Percentiles rank a stretch among this genome's conserved stretches.
Evolutionary conservation across 35 echinoderm and acorn worm species (phyloP).

Genomic region (Patiria miniata): DNA sequence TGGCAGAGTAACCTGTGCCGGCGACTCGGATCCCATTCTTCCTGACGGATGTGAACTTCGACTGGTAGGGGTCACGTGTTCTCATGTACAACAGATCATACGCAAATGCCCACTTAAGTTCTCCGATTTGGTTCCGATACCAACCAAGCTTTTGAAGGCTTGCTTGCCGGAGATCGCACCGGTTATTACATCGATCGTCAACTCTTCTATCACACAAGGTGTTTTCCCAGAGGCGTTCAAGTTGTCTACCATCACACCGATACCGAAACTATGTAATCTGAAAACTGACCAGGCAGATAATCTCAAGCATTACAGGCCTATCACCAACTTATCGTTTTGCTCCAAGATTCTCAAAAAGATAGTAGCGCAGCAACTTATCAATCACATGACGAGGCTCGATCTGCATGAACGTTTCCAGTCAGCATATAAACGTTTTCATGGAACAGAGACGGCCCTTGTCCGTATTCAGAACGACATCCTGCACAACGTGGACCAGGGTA

Average conservation of each 20-base stretch:
- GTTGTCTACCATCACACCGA: slow-evolving; percentile 29
- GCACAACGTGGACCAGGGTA: slow-evolving; percentile 38
- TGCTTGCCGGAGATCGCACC: background rate
- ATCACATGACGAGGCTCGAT: slow-evolving; percentile 22
- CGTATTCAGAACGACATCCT: slow-evolving; percentile 68
- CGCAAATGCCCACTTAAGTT: slow-evolving; percentile 50
- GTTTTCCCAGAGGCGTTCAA: slow-evolving; percentile 23
- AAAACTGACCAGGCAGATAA: slow-evolving; percentile 22
- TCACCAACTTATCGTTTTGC: slow-evolving; percentile 50
- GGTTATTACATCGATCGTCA: slow-evolving; percentile 22
- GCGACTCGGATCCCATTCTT: too few species aligned
- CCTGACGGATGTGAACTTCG: too few species aligned
- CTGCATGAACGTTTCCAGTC: slow-evolving; percentile 49
- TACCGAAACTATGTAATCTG: slow-evolving; percentile 39
- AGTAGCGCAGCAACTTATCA: slow-evolving; percentile 21
- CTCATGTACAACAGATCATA: background rate
- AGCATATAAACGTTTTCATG: slow-evolving; percentile 42
- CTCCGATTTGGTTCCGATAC: slow-evolving; percentile 37
- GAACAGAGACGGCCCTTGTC: slow-evolving; percentile 45
- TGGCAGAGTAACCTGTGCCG: too few species aligned
- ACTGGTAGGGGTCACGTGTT: background rate
- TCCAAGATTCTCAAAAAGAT: slow-evolving; percentile 48
- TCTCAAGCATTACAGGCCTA: slow-evolving; percentile 73
- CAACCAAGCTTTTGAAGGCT: slow-evolving; percentile 12
- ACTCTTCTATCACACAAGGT: background rate